These are phyloP conservation scores for Clanis bilineata DNA, from an alignment of 2,888 invertebrate genomes.

Conservation along the genomic window DNA sequence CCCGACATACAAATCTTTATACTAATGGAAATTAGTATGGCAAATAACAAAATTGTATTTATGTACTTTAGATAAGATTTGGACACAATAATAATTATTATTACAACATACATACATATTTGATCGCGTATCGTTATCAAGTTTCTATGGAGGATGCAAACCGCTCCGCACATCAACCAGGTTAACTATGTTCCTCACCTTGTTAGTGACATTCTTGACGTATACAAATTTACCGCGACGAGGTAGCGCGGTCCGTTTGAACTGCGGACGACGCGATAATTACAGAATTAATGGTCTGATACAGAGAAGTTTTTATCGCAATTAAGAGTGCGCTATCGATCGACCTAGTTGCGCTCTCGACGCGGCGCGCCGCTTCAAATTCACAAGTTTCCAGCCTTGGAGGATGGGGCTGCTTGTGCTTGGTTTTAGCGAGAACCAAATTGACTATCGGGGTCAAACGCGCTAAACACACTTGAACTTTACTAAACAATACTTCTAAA, in stretches of 20 bases:
- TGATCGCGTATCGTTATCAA: neutral
- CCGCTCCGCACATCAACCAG: slow-evolving; percentile 5
- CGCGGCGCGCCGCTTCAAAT: slow-evolving; percentile 36
- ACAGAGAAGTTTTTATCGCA: slow-evolving; percentile 65
- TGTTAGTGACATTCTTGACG: slow-evolving; percentile 20
- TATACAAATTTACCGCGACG: slow-evolving; percentile 47
- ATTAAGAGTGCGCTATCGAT: slow-evolving; percentile 63
- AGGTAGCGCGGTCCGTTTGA: slow-evolving; percentile 63
- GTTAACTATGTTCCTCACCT: slow-evolving; percentile 14
- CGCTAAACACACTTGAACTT: slow-evolving; percentile 25
- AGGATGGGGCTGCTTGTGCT: slow-evolving; percentile 39
- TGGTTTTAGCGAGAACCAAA: slow-evolving; percentile 54
- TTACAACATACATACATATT: neutral
- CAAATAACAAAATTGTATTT: too few species aligned
- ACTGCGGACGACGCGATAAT: slow-evolving; percentile 62
- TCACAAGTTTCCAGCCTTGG: slow-evolving; percentile 61
- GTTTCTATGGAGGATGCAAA: neutral
- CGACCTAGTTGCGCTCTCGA: slow-evolving; percentile 47
- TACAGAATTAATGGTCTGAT: slow-evolving; percentile 64
- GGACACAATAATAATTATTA: too few species aligned
- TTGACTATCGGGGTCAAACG: slow-evolving; percentile 47
- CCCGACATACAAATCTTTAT: neutral
- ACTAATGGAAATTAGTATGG: neutral
- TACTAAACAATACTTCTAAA: slow-evolving; percentile 3
- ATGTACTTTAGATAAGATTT: too few species aligned